phyloP scores from a whole-genome alignment of 2,113 vertebrate species.

The Cettia cetti region DNA sequence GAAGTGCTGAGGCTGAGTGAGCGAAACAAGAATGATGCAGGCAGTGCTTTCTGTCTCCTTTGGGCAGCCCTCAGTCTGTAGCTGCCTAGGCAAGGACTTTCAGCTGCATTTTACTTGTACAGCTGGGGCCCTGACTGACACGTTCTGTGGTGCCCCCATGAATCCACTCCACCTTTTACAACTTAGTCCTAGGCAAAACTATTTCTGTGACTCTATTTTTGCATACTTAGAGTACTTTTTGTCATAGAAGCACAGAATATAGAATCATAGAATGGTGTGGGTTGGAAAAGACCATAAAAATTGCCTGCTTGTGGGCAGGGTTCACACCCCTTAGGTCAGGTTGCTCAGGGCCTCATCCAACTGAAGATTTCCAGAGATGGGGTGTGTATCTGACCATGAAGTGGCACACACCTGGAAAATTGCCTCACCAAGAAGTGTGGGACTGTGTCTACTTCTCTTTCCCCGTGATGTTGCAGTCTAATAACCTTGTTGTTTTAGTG shows the following conservation, averaged over 20 bases:
- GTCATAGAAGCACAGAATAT: neutral
- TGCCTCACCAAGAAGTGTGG: accelerated
- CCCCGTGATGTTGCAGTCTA: neutral
- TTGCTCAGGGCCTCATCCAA: neutral
- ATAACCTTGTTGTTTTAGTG: neutral
- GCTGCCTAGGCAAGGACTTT: neutral
- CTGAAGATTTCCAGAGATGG: neutral
- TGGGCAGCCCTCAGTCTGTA: neutral
- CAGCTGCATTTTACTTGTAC: neutral
- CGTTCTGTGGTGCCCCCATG: accelerated
- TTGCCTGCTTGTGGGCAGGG: neutral
- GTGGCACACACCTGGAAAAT: neutral
- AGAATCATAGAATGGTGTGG: neutral
- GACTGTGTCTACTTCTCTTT: neutral
- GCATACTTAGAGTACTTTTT: neutral
- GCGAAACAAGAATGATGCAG: neutral
- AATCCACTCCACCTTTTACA: neutral
- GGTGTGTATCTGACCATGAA: neutral
- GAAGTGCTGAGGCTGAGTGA: neutral
- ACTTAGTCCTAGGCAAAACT: neutral
- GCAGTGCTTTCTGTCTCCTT: neutral
- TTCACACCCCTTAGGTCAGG: neutral
- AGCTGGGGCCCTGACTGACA: accelerated
- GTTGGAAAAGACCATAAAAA: neutral
- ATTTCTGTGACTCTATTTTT: neutral